These are phyloP conservation scores for Orchesella cincta DNA, from an alignment of 1,140 invertebrate species.

Conservation along the genomic window DNA sequence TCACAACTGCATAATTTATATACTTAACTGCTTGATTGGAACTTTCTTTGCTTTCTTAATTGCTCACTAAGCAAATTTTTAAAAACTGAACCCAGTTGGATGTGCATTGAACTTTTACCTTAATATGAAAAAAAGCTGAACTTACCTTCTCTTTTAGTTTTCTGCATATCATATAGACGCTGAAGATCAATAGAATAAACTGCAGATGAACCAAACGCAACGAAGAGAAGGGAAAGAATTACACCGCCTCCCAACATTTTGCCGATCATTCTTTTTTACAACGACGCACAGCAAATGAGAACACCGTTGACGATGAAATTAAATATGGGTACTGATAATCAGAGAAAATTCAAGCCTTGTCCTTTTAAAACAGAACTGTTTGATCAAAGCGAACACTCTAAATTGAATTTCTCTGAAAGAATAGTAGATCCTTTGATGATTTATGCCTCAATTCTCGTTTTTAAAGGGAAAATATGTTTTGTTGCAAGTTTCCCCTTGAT, in stretches of 20 bases:
- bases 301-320: too few relatives aligned
- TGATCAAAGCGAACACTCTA: too few relatives aligned
- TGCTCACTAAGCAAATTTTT: too few relatives aligned
- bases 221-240: slow-evolving; percentile 47
- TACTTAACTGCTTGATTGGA: neutral
- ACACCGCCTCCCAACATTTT: slow-evolving; percentile 47
- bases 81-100: too few relatives aligned
- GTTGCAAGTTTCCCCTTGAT: neutral
- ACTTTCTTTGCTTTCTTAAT: too few relatives aligned
- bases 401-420: too few relatives aligned
- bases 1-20: neutral
- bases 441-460: too few relatives aligned
- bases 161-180: slow-evolving; percentile 50
- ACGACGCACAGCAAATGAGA: neutral
- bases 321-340: too few relatives aligned
- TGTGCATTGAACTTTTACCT: neutral
- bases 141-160: slow-evolving; percentile 51
- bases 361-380: too few relatives aligned
- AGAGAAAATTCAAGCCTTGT: too few relatives aligned
- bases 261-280: slow-evolving; percentile 32
- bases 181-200: slow-evolving; percentile 51
- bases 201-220: slow-evolving; percentile 49
- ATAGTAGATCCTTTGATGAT: too few relatives aligned
- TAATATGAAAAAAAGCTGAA: neutral
- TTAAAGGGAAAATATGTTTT: neutral